These are phyloP conservation scores for Linhomoeus sp. DNA, from an alignment of 2,888 invertebrate genomes.

Conservation along the genomic window DNA sequence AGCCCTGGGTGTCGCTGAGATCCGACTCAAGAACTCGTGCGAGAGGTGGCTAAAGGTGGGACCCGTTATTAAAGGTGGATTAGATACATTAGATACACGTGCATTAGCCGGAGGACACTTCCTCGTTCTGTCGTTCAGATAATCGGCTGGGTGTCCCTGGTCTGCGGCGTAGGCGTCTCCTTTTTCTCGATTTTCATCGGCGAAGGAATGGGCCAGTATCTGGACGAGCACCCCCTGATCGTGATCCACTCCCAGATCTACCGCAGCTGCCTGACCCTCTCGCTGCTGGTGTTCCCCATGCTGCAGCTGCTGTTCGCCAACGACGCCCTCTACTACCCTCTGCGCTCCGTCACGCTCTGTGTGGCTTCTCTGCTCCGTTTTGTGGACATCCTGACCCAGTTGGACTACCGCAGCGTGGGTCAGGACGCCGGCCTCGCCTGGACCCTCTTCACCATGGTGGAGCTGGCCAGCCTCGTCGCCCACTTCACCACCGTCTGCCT, in stretches of 20 bases:
- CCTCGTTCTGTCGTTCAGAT: neutral
- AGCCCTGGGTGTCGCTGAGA: too few species aligned
- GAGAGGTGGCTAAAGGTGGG: neutral
- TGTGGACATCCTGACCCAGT: conserved; percentile 1
- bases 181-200: neutral
- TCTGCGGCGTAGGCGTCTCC: neutral
- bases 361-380: neutral
- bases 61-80: neutral
- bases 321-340: conserved; percentile 2
- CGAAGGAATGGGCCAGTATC: too few species aligned
- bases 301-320: neutral
- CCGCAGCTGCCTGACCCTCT: neutral
- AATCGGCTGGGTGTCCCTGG: neutral
- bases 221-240: neutral
- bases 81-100: neutral
- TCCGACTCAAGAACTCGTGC: too few species aligned
- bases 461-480: neutral
- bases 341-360: neutral
- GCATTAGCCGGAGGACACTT: neutral
- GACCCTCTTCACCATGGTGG: neutral
- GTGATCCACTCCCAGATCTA: conserved; percentile 1
- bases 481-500: neutral
- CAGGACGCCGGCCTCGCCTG: conserved; percentile 3
- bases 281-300: conserved; percentile 1
- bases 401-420: conserved; percentile 4